Conservation (phyloP, 2,113 vertebrate genomes). For the Sceloporus tristichus region DNA sequence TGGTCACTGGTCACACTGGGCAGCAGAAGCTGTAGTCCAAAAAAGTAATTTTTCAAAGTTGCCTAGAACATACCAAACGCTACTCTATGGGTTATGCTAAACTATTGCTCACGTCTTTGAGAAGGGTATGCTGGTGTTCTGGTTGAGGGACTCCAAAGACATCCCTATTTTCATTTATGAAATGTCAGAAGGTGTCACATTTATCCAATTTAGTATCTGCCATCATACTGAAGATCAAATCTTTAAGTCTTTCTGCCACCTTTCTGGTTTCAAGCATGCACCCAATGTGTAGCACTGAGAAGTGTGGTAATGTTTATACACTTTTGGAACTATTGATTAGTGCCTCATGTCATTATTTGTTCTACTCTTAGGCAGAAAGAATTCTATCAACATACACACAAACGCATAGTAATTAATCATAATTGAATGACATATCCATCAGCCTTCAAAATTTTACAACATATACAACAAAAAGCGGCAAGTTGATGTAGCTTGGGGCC, state of each 20-base stretch:
- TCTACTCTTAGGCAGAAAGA: conserved; percentile 19
- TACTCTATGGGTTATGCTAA: no score
- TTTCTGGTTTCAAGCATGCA: not conserved
- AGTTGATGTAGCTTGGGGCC: conserved; percentile 48
- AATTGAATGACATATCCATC: conserved; percentile 56
- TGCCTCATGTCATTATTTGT: not conserved
- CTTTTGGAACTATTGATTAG: not conserved
- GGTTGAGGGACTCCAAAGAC: not conserved
- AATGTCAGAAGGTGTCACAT: not conserved
- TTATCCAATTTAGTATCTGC: not conserved
- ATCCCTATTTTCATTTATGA: not conserved
- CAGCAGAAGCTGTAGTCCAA: no score
- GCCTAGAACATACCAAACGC: no score
- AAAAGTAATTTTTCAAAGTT: no score
- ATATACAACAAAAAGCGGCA: conserved; percentile 24
- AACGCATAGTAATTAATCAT: conserved; percentile 41
- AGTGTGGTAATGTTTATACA: not conserved
- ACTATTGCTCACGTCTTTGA: no score
- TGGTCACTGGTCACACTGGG: no score
- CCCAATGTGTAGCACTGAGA: not conserved
- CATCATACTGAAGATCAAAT: not conserved
- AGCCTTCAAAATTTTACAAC: conserved; percentile 45
- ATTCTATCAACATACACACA: not conserved
- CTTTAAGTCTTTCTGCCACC: not conserved
- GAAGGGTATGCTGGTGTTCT: no score